phyloP scores from a whole-genome alignment of 2,888 invertebrate genomes.

The Scrobipalpa costella region DNA sequence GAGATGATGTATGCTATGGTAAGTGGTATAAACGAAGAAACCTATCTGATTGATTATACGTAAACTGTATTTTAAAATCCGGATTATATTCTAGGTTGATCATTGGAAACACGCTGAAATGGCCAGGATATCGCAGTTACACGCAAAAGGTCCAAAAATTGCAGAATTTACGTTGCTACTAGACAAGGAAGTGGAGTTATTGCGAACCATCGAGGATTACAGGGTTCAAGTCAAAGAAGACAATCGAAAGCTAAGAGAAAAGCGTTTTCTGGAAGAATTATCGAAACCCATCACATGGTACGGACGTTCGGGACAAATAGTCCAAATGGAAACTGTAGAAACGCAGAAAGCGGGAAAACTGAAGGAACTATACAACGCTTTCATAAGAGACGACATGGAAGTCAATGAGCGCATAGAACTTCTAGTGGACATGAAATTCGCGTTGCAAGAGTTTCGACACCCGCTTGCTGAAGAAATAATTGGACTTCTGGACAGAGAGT shows the following conservation, averaged over 20 bases:
- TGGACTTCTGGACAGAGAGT: conserved; percentile 85
- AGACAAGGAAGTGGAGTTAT: conserved; percentile 86
- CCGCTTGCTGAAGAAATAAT: conserved; percentile 81
- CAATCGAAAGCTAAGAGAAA: conserved; percentile 80
- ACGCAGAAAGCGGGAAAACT: conserved; percentile 89
- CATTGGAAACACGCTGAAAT: conserved; percentile 85
- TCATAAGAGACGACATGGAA: conserved; percentile 80
- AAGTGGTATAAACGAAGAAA: no score
- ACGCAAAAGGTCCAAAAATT: conserved; percentile 85
- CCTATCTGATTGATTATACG: no score
- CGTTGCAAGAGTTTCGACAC: conserved; percentile 83
- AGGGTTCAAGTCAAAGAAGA: conserved; percentile 82
- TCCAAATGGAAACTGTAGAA: conserved; percentile 91
- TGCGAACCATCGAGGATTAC: conserved; percentile 85
- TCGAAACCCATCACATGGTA: conserved; percentile 89
- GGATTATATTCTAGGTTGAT: conserved; percentile 72
- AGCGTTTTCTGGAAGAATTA: conserved; percentile 84
- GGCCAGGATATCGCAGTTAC: conserved; percentile 82
- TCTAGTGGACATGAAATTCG: conserved; percentile 85
- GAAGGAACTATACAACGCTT: conserved; percentile 85
- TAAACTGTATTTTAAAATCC: no score
- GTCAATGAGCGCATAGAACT: conserved; percentile 86
- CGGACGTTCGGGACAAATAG: conserved; percentile 84
- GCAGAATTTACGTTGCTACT: conserved; percentile 86
- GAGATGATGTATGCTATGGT: conserved; percentile 83